A percentile compares a stretch with the other conserved stretches of the same genome.
These are phyloP conservation scores for Apamea sordens DNA, from an alignment of 2,888 invertebrate genomes.

Conservation along the genomic window DNA sequence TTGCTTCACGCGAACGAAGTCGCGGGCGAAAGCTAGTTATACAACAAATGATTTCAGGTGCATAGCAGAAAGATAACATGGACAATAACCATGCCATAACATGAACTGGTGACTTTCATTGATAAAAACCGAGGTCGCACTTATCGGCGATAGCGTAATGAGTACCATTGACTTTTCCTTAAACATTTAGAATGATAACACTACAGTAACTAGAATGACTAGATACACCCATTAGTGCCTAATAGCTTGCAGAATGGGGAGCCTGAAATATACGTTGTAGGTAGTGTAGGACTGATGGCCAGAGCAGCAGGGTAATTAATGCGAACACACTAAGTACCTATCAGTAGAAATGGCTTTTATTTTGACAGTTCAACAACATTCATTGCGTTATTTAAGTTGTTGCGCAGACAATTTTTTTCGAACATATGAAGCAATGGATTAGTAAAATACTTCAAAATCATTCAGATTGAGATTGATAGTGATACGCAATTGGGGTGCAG, in stretches of 20 bases:
- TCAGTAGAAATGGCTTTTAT: too few relatives aligned
- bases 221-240: conserved; percentile 4
- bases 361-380: too few relatives aligned
- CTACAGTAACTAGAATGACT: background rate
- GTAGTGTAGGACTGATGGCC: background rate
- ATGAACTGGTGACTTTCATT: conserved; percentile 57
- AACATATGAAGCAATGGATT: too few relatives aligned
- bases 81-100: conserved; percentile 47
- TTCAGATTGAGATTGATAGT: too few relatives aligned
- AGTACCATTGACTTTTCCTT: conserved; percentile 33
- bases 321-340: too few relatives aligned
- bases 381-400: too few relatives aligned
- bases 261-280: background rate
- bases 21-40: too few relatives aligned
- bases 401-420: too few relatives aligned
- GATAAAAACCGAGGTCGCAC: conserved; percentile 56
- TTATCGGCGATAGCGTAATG: conserved; percentile 54
- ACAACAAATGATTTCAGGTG: conserved; percentile 54
- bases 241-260: background rate
- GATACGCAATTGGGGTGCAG: background rate
- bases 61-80: conserved; percentile 60
- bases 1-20: too few relatives aligned
- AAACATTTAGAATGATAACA: conserved; percentile 34
- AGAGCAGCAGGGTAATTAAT: too few relatives aligned
- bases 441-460: too few relatives aligned